Base-by-base conservation (phyloP, 2,888 invertebrate species). In the Portevinia maculata region DNA sequence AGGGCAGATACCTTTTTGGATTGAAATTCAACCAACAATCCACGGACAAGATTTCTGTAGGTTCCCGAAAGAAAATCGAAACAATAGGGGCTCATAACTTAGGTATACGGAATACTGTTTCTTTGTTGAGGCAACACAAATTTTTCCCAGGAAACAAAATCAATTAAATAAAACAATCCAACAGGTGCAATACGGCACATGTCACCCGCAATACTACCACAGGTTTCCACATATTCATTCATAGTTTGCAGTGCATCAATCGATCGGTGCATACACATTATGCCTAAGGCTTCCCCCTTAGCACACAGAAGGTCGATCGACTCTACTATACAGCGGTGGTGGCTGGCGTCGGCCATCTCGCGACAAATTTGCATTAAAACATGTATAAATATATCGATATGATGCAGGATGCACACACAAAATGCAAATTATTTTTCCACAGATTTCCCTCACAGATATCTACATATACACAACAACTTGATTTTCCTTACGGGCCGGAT, bases 291-390 rank as follows among this genome's bases (percentile, higher is more conserved):
- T n/a, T n/a, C 32, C 39, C 21, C 39, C 39, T 11, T 41, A 71
- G 39, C 44, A 57, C 52, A 62, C 41, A 17, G 15, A 67, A 76
- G 71, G 65, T 71, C 53, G 76, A 19, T 60, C 28, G 24, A 28
- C 53, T 28, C 24, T 52, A 5, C 50, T 48, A 21, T n/a, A 19
- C 44, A 17, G 34, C 30, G 32, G 37, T 71, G 46, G 17, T 32
- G 52, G 65, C 52, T 15, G 46, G 64, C 32, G 81, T 78, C 78
- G 71, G 50, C 76, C 67, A 76, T 83, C 71, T 76, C 53, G 76
- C 76, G 83, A 83, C 83, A 78, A 83, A 83, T 83, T 83, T 83
- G 67, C 83, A 83, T 83, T 83, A 67, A 73, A 78, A 73, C 71
- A 73, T 83, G 67, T 71, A 76, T 76, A n/a, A n/a, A n/a, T n/a